Evolutionary conservation across 2,888 invertebrate species (phyloP).

Genomic region (Lycophotia porphyrea): DNA sequence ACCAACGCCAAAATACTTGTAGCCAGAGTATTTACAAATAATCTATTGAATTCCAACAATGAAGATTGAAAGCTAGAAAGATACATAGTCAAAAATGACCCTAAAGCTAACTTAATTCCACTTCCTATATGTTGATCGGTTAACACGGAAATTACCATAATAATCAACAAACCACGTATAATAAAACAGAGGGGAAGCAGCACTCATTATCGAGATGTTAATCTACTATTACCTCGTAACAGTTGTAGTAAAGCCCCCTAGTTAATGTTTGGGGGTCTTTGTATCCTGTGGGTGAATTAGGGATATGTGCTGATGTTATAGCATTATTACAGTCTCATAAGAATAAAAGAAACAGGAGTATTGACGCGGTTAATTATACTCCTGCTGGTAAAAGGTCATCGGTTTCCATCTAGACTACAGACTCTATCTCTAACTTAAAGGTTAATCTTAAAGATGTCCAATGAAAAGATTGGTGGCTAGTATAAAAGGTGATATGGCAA

Average conservation of each 20-base stretch:
- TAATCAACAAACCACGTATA: slow-evolving; percentile 40
- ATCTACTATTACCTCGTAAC: slow-evolving; percentile 58
- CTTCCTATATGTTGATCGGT: not conserved
- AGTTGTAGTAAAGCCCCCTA: slow-evolving; percentile 35
- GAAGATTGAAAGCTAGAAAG: not conserved
- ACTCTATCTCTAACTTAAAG: not conserved
- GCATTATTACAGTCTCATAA: slow-evolving; percentile 5
- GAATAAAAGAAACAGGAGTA: slow-evolving; percentile 8
- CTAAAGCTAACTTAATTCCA: not conserved
- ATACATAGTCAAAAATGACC: not conserved
- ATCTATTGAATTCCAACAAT: not conserved
- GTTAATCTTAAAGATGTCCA: not conserved
- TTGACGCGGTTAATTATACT: not conserved
- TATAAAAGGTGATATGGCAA: not conserved
- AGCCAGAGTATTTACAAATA: slow-evolving; percentile 1
- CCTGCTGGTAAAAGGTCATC: not conserved
- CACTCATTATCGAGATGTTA: slow-evolving; percentile 58
- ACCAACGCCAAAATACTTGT: not conserved
- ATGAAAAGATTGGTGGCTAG: not conserved
- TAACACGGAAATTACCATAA: slow-evolving; percentile 55
- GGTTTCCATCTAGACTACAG: not conserved
- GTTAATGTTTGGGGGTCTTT: slow-evolving; percentile 39
- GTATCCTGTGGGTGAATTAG: slow-evolving; percentile 24
- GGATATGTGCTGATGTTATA: slow-evolving; percentile 16
- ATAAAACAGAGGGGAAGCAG: slow-evolving; percentile 42